phyloP scores from a whole-genome alignment of 2,113 vertebrate species.

The Dasyornis broadbenti region DNA sequence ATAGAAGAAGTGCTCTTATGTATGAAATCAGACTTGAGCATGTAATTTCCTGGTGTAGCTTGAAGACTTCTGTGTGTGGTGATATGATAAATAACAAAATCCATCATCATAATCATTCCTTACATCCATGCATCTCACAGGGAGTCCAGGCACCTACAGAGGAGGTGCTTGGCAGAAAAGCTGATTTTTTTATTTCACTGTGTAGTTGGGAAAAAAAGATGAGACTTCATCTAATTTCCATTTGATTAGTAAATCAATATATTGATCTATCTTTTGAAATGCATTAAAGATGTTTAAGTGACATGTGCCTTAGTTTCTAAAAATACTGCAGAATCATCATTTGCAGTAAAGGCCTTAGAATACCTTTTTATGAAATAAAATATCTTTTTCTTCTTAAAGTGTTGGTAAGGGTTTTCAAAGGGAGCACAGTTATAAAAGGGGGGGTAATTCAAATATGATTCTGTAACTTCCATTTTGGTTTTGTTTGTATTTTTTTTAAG shows the following conservation, averaged over 20 bases:
- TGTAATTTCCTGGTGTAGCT: background rate
- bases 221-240: background rate
- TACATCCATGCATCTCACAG: background rate
- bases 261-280: background rate
- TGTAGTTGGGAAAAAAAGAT: background rate
- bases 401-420: background rate
- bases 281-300: background rate
- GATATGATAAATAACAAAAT: background rate
- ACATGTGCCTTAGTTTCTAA: background rate
- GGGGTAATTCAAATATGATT: background rate
- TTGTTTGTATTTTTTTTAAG: background rate
- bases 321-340: background rate
- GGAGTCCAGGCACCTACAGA: background rate
- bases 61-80: background rate
- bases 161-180: accelerated
- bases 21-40: background rate
- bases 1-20: accelerated
- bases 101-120: accelerated
- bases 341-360: background rate
- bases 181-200: background rate
- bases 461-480: background rate
- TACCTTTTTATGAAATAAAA: background rate
- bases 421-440: background rate
- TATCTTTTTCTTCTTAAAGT: background rate
- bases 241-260: background rate